Base-by-base conservation (phyloP, 2,888 invertebrate species). In the Tanytarsus gracilentus region DNA sequence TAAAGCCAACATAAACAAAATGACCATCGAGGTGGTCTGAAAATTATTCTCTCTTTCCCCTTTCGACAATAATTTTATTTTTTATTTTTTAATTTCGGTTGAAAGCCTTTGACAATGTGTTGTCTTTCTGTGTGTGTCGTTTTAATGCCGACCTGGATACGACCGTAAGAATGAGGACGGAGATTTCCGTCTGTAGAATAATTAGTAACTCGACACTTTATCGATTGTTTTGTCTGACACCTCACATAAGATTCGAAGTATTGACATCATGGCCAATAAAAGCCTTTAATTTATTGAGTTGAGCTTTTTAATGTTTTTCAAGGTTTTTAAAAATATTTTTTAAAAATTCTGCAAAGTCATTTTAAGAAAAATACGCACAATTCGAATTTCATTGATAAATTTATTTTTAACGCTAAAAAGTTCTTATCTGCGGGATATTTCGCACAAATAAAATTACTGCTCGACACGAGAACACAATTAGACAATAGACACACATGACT, bases 181-280 rank as follows among this genome's bases (percentile, higher is more conserved):
- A 33, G 33, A 5, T 4, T 33, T 33, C n/a, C n/a, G 29, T 29
- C 29, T 29, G 5, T 29, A 33, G 29, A 64, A 63, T 63, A 64
- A 64, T 64, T 64, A 64, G 64, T 64, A 63, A 64, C 62, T 51
- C 56, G 61, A 64, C 61, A 63, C 64, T n/a, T 63, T 64, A 63
- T 62, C 63, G 55, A 11, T 25, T n/a, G n/a, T n/a, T 44, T 58
- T 48, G 50, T 36, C 39, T 36, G 36, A 56, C 26, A 36, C 39
- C 25, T 49, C 48, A n/a, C 9, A 29, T 7, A 29, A 29, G 29
- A 7, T 29, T 9, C 29, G 9, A 9, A 33, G 33, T 11, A 33
- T 33, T 9, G 11, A 44, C 44, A 27, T 16, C 36, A 61, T 62
- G 59, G 63, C 61, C 62, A 63, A 60, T 62, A 62, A 62, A 61